These are phyloP conservation scores for Actinemys pallida DNA, from an alignment of 2,113 vertebrate species.

Conservation along the genomic window DNA sequence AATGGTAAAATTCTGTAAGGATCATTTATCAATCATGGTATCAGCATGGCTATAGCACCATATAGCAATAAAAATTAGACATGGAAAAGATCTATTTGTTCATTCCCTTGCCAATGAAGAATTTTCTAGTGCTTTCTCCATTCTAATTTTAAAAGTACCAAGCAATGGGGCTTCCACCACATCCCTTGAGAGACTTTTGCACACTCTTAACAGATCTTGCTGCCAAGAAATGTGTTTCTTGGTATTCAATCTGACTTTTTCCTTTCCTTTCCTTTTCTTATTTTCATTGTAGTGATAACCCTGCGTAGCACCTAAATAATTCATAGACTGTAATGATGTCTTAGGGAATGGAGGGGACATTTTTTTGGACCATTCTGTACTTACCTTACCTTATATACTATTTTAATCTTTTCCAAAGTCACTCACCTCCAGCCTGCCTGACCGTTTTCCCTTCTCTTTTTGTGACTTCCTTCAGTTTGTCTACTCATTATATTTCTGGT, in stretches of 20 bases:
- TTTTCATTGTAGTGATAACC: not conserved
- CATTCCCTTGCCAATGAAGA: not conserved
- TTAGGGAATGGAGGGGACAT: not conserved
- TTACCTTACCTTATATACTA: slow-evolving; percentile 41
- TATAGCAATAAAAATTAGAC: slow-evolving; percentile 23
- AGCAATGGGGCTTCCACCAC: not conserved
- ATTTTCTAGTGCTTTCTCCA: not conserved
- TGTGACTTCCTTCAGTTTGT: slow-evolving; percentile 26
- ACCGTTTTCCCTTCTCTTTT: slow-evolving; percentile 40
- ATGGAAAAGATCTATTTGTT: not conserved
- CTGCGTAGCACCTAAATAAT: slow-evolving; percentile 43
- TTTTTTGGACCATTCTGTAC: slow-evolving; percentile 34
- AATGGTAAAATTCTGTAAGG: slow-evolving; percentile 12
- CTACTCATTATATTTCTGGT: slow-evolving; percentile 37
- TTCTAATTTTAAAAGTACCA: slow-evolving; percentile 13
- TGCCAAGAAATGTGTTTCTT: not conserved
- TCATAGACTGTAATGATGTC: not conserved
- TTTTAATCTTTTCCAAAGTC: slow-evolving; percentile 12
- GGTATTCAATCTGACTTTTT: not conserved
- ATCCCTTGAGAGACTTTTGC: not conserved
- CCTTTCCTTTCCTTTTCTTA: slow-evolving; percentile 9
- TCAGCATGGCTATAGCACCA: slow-evolving; percentile 26
- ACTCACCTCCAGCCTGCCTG: not conserved
- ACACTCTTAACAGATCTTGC: not conserved
- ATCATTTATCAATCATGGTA: slow-evolving; percentile 48